These are phyloP conservation scores for Acrocephalus arundinaceus DNA, from an alignment of 2,113 vertebrate genomes.

Conservation along the genomic window DNA sequence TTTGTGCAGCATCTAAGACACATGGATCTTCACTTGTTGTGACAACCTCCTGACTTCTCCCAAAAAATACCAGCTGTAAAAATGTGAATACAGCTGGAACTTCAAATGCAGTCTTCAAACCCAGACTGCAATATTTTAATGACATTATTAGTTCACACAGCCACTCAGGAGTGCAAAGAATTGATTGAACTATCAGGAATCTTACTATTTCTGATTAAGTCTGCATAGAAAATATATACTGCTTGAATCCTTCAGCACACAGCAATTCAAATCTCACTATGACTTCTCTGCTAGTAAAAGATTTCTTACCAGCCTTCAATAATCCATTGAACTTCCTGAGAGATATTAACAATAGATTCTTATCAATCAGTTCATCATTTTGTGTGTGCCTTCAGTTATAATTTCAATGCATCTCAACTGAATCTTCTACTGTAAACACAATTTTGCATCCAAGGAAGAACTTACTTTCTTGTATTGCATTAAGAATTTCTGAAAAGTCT, in stretches of 20 bases:
- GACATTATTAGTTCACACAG: not conserved
- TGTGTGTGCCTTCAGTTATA: not conserved
- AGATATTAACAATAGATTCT: not conserved
- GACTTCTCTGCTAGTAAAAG: not conserved
- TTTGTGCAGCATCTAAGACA: not conserved
- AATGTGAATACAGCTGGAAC: not conserved
- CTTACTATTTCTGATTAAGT: not conserved
- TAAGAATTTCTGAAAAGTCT: conserved; percentile 84
- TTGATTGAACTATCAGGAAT: not conserved
- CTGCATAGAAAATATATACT: not conserved
- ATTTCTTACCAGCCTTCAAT: not conserved
- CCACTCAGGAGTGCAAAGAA: not conserved
- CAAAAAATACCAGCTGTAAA: not conserved
- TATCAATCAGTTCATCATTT: not conserved
- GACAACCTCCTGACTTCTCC: not conserved
- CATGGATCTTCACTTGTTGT: fast-evolving
- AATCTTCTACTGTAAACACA: not conserved
- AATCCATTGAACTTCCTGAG: not conserved
- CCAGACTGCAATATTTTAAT: not conserved
- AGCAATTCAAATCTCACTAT: not conserved
- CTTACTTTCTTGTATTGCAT: conserved; percentile 85
- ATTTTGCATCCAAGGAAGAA: conserved; percentile 63
- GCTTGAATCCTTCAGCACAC: not conserved
- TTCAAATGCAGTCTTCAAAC: not conserved
- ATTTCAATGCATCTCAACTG: not conserved